These are phyloP conservation scores for Nothobranchius kuhntae DNA, from an alignment of 2,113 vertebrate genomes.

Conservation along the genomic window DNA sequence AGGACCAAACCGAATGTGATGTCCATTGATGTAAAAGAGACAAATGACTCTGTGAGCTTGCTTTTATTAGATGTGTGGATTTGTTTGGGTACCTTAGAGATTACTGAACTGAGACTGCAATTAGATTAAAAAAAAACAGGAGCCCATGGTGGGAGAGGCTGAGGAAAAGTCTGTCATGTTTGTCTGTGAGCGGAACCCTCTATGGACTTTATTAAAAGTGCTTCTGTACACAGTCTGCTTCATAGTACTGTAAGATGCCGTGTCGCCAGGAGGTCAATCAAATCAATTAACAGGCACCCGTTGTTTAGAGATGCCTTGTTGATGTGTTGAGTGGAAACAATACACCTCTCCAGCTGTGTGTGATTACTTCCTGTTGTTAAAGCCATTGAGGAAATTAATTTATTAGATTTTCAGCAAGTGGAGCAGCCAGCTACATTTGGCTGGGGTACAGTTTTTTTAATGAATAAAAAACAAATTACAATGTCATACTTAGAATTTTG, in stretches of 20 bases:
- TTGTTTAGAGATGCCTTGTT: slow-evolving; percentile 35
- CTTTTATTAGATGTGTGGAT: not conserved
- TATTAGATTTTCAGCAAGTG: slow-evolving; percentile 9
- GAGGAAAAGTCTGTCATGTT: slow-evolving; percentile 1
- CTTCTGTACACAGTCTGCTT: slow-evolving; percentile 20
- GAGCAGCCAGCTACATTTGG: slow-evolving; percentile 16
- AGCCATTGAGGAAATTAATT: slow-evolving; percentile 47
- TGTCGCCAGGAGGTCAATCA: slow-evolving; percentile 35
- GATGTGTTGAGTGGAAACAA: slow-evolving; percentile 34
- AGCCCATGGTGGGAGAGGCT: not conserved
- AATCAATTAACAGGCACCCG: slow-evolving; percentile 43
- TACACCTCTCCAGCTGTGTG: slow-evolving; percentile 37
- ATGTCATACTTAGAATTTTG: too few species aligned
- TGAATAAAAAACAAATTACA: too few species aligned
- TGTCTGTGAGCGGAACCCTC: slow-evolving; percentile 30
- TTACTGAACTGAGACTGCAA: slow-evolving; percentile 4
- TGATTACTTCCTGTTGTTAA: slow-evolving; percentile 45
- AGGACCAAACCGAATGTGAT: slow-evolving; percentile 21
- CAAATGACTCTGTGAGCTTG: not conserved
- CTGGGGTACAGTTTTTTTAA: not conserved
- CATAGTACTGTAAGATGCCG: slow-evolving; percentile 14
- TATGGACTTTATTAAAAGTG: slow-evolving; percentile 39
- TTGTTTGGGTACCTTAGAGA: slow-evolving; percentile 6
- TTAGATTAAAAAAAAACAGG: slow-evolving; percentile 10
- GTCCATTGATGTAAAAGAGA: slow-evolving; percentile 38